These are phyloP conservation scores for Macroglossus sobrinus DNA, from an alignment of 2,113 vertebrate species.

Conservation along the genomic window DNA sequence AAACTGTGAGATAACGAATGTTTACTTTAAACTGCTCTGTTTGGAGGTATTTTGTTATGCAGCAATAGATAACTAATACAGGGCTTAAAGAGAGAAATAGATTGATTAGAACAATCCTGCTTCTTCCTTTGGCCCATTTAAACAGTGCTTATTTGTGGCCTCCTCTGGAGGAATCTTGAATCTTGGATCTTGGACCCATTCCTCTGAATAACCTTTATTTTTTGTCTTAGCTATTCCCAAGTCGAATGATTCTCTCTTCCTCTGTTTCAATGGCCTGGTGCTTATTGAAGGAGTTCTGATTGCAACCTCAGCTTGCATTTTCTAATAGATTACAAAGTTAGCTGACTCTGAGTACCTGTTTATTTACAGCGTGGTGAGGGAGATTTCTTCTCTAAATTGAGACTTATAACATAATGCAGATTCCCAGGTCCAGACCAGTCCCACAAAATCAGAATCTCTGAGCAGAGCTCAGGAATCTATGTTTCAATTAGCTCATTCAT, in stretches of 20 bases:
- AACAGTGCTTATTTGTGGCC: neutral
- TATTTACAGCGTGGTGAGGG: neutral
- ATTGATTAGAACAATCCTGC: neutral
- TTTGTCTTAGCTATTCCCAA: neutral
- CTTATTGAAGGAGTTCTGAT: neutral
- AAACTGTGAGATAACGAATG: neutral
- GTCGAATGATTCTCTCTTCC: neutral
- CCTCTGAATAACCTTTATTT: neutral
- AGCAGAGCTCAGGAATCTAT: neutral
- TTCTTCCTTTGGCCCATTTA: neutral
- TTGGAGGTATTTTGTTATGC: neutral
- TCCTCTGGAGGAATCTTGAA: neutral
- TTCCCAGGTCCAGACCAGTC: neutral
- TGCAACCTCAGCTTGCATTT: neutral
- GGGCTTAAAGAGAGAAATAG: neutral
- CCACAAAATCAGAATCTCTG: neutral
- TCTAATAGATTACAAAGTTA: neutral
- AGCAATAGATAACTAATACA: neutral
- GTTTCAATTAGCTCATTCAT: neutral
- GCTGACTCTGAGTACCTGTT: neutral
- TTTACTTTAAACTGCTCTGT: neutral
- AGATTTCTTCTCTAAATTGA: neutral
- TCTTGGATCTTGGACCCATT: neutral
- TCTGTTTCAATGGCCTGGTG: neutral
- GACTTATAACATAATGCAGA: neutral